Evolutionary conservation across 2,113 vertebrate species (phyloP).

Genomic region (Gulo gulo): DNA sequence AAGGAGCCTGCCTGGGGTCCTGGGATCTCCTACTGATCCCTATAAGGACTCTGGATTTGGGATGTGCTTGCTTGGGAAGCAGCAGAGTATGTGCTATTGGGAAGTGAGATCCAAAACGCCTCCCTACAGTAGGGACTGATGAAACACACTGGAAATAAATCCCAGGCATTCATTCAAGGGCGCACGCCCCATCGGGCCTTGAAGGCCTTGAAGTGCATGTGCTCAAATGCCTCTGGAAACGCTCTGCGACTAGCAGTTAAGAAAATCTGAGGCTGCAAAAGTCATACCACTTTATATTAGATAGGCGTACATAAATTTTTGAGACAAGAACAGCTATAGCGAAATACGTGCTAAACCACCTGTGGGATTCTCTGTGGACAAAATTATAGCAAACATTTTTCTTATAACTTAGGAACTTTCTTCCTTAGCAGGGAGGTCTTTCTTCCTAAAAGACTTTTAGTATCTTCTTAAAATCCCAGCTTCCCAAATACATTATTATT

Average conservation of each 20-base stretch:
- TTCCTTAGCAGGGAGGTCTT: background rate
- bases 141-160: background rate
- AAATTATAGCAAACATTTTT: background rate
- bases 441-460: background rate
- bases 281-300: background rate
- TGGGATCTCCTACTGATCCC: background rate
- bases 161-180: background rate
- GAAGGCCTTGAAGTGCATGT: background rate
- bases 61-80: background rate
- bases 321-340: background rate
- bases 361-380: background rate
- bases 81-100: background rate
- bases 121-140: background rate
- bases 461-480: background rate
- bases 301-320: accelerated
- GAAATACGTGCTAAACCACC: background rate
- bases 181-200: accelerated
- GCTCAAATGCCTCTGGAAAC: background rate
- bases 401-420: background rate
- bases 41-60: background rate
- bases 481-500: background rate
- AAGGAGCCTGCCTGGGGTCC: too few species aligned
- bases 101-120: too few species aligned
- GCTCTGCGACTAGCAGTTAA: accelerated
- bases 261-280: background rate